Evolutionary conservation across 2,888 invertebrate species (phyloP).

Genomic region (Macaria liturata): DNA sequence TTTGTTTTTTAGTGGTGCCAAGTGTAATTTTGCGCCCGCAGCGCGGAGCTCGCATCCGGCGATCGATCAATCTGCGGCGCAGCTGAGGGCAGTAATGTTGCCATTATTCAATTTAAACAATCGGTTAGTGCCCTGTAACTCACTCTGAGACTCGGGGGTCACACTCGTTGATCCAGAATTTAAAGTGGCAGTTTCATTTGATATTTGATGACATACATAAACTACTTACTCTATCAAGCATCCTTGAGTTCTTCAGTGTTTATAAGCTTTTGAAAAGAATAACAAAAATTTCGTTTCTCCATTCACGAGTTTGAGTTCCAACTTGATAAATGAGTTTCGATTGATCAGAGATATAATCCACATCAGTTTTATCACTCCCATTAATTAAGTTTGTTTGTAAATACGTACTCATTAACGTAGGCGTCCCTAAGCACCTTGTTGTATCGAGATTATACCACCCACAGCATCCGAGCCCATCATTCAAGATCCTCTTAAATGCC

Average conservation of each 20-base stretch:
- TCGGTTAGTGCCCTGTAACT: conserved; percentile 60
- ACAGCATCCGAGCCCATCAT: conserved; percentile 6
- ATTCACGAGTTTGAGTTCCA: too few species aligned
- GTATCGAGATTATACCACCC: conserved; percentile 24
- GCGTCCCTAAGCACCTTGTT: conserved; percentile 18
- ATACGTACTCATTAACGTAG: conserved; percentile 4
- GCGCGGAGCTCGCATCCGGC: conserved; percentile 59
- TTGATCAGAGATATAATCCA: too few species aligned
- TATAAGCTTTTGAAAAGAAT: too few species aligned
- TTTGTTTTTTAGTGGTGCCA: conserved; percentile 29
- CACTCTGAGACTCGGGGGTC: conserved; percentile 36
- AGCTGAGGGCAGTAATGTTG: conserved; percentile 24
- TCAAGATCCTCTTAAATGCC: conserved; percentile 14
- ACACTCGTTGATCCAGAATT: conserved; percentile 44
- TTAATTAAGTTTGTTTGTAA: too few species aligned
- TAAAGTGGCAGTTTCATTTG: conserved; percentile 29
- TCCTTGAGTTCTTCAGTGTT: too few species aligned
- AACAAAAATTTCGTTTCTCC: too few species aligned
- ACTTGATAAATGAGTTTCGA: too few species aligned
- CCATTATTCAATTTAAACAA: conserved; percentile 65
- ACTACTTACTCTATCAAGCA: too few species aligned
- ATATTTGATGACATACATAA: neutral
- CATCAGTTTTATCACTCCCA: too few species aligned
- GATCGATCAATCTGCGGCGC: conserved; percentile 70
- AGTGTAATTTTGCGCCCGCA: conserved; percentile 46